phyloP scores from a whole-genome alignment of 2,797 vertebrate genomes.

The Mallotus villosus region DNA sequence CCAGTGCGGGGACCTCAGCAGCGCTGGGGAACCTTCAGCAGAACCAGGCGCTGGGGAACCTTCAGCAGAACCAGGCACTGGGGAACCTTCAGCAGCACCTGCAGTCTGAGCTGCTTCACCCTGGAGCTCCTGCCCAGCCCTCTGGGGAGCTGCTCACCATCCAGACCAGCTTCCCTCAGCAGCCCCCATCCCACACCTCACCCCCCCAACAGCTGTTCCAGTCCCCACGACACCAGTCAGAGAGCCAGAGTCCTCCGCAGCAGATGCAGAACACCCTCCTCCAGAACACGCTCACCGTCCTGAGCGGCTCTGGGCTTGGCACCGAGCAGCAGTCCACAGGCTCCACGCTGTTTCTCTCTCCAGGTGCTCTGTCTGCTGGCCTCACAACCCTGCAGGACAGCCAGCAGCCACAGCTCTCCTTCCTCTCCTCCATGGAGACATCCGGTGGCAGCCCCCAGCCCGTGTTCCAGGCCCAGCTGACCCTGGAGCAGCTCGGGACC shows the following conservation, averaged over 20 bases:
- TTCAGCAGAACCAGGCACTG: slow-evolving; percentile 76
- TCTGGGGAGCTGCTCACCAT: slow-evolving; percentile 89
- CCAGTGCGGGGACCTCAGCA: no score
- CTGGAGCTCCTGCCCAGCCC: slow-evolving; percentile 71
- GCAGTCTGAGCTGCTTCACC: slow-evolving; percentile 86
- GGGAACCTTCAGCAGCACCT: slow-evolving; percentile 81
- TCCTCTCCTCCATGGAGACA: slow-evolving; percentile 90
- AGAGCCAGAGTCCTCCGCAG: slow-evolving; percentile 86
- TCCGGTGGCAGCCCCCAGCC: slow-evolving; percentile 74
- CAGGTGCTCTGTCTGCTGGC: slow-evolving; percentile 75
- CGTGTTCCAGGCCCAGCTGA: slow-evolving; percentile 79
- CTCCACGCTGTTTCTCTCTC: slow-evolving; percentile 85
- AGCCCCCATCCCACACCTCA: slow-evolving; percentile 82
- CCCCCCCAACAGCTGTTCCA: slow-evolving; percentile 95
- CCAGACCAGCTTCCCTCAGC: slow-evolving; percentile 90
- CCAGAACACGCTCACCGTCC: slow-evolving; percentile 84
- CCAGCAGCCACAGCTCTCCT: slow-evolving; percentile 76
- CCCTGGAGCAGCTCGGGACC: slow-evolving; percentile 71
- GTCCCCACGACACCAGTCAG: slow-evolving; percentile 90
- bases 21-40: slow-evolving; percentile 51
- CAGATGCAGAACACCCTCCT: slow-evolving; percentile 90
- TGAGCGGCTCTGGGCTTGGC: slow-evolving; percentile 80
- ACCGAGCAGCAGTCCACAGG: slow-evolving; percentile 83
- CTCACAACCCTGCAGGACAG: slow-evolving; percentile 75
- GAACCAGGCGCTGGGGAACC: slow-evolving; percentile 66